Conservation (phyloP, 2,113 vertebrate genomes). For the Proterorhinus semilunaris region DNA sequence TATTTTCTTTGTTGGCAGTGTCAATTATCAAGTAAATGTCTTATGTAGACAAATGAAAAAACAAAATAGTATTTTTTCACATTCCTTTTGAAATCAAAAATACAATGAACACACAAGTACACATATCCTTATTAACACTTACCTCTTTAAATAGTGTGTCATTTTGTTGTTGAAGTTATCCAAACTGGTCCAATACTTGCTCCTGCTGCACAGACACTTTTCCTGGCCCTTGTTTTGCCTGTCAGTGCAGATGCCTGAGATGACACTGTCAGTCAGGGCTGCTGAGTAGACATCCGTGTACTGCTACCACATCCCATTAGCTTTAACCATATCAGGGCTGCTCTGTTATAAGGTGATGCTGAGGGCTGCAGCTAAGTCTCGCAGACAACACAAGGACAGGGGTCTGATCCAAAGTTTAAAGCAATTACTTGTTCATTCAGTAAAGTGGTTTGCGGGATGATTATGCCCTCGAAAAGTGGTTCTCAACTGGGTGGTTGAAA, state of each 20-base stretch:
- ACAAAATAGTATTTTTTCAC: too few species aligned
- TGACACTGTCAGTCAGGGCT: conserved; percentile 40
- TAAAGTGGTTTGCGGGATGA: background rate
- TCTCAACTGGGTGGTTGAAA: too few species aligned
- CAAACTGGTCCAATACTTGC: background rate
- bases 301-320: conserved; percentile 41
- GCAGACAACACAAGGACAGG: background rate
- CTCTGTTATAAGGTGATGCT: conserved; percentile 13
- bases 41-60: too few species aligned
- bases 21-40: too few species aligned
- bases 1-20: too few species aligned
- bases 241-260: conserved; percentile 22
- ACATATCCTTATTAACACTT: too few species aligned
- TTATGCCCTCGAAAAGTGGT: too few species aligned
- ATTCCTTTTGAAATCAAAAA: too few species aligned
- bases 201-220: conserved; percentile 18
- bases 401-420: background rate
- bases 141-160: too few species aligned
- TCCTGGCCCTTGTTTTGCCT: conserved; percentile 32
- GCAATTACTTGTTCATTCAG: background rate
- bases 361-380: background rate
- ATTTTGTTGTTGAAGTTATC: conserved; percentile 12
- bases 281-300: conserved; percentile 36
- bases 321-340: conserved; percentile 15
- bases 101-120: too few species aligned